Conservation (phyloP, 2,113 vertebrate genomes). For the Gorsachius goisagi region DNA sequence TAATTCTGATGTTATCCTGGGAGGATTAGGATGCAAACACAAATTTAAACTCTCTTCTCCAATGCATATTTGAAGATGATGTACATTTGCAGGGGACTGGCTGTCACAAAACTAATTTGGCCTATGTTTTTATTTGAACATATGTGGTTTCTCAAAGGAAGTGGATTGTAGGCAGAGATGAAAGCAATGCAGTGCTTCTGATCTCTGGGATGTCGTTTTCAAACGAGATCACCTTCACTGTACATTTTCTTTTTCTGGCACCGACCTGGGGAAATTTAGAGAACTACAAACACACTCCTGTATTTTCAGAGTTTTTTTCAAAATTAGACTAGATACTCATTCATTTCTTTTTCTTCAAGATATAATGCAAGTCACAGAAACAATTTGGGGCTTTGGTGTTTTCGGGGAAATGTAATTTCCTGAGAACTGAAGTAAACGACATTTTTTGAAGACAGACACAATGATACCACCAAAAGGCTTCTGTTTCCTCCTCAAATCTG, state of each 20-base stretch:
- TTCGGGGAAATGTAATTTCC: background rate
- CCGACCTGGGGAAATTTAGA: background rate
- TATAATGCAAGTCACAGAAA: background rate
- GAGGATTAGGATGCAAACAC: slow-evolving; percentile 41
- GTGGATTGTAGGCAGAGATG: slow-evolving; percentile 28
- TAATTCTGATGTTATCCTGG: slow-evolving; percentile 60
- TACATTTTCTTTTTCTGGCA: slow-evolving; percentile 1
- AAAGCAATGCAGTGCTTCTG: slow-evolving; percentile 37
- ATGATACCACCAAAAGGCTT: background rate
- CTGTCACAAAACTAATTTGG: slow-evolving; percentile 26
- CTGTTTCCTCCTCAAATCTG: background rate
- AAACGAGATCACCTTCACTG: slow-evolving; percentile 11
- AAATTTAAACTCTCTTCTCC: slow-evolving; percentile 41
- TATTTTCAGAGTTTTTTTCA: slow-evolving; percentile 6
- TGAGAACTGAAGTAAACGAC: background rate
- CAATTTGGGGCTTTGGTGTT: background rate
- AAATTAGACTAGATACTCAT: background rate
- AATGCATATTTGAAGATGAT: slow-evolving; percentile 1
- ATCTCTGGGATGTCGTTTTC: slow-evolving; percentile 21
- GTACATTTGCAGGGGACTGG: slow-evolving; percentile 5
- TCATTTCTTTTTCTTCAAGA: background rate
- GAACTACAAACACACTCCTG: background rate
- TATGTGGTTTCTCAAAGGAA: slow-evolving; percentile 42
- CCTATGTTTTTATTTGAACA: slow-evolving; percentile 48
- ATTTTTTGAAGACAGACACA: background rate